These are phyloP conservation scores for Synchiropus splendidus DNA, from an alignment of 2,113 vertebrate genomes.

Conservation along the genomic window DNA sequence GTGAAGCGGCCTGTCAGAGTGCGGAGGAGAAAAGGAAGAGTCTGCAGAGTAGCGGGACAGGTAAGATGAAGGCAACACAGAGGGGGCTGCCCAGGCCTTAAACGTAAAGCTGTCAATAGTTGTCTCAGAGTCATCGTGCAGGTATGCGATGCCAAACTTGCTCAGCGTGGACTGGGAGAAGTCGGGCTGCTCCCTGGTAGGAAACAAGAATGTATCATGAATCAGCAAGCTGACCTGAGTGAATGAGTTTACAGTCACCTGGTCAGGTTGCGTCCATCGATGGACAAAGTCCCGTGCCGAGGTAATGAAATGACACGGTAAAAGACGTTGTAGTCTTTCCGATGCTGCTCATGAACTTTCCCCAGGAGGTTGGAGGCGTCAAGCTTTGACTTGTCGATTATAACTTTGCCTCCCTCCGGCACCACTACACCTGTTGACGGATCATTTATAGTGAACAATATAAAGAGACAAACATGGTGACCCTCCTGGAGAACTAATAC, in stretches of 20 bases:
- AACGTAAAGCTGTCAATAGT: conserved; percentile 76
- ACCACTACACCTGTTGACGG: conserved; percentile 69
- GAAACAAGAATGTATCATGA: background rate
- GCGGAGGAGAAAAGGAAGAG: conserved; percentile 30
- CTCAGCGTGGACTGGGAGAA: conserved; percentile 79
- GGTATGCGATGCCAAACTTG: conserved; percentile 71
- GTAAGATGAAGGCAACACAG: conserved; percentile 38
- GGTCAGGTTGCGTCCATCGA: conserved; percentile 69
- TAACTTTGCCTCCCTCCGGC: conserved; percentile 71
- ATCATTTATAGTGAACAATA: background rate
- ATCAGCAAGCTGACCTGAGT: too few relatives aligned
- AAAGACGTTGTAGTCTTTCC: conserved; percentile 68
- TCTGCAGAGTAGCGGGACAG: conserved; percentile 33
- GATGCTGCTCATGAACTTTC: conserved; percentile 64
- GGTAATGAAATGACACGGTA: conserved; percentile 75
- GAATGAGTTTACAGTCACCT: conserved; percentile 26
- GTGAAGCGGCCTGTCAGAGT: conserved; percentile 8
- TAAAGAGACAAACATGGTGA: too few relatives aligned
- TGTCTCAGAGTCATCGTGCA: conserved; percentile 81
- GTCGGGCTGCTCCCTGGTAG: conserved; percentile 60
- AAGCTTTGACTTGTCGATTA: conserved; percentile 73
- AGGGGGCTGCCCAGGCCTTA: conserved; percentile 69
- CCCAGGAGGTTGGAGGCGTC: conserved; percentile 79
- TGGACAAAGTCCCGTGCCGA: conserved; percentile 63
- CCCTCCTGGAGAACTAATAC: too few relatives aligned